phyloP scores from a whole-genome alignment of 2,888 invertebrate genomes.

The Hybos culiciformis region DNA sequence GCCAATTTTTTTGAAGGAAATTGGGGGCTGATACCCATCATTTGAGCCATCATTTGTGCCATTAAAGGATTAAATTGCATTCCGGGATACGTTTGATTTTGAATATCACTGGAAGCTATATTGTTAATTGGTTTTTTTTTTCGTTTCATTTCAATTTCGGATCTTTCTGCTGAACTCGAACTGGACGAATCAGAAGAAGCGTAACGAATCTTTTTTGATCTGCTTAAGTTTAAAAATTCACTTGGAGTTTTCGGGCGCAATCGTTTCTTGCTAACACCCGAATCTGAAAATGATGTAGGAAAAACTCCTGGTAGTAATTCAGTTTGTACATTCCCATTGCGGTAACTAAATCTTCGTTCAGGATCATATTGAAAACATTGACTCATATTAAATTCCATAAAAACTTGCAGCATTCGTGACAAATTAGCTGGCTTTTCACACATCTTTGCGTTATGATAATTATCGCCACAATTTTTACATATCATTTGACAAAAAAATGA shows the following conservation, averaged over 20 bases:
- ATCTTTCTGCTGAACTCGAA: neutral
- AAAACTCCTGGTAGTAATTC: neutral
- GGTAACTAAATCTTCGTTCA: neutral
- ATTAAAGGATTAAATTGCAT: neutral
- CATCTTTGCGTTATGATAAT: constrained; percentile 24
- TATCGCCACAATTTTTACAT: constrained; percentile 27
- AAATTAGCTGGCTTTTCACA: constrained; percentile 27
- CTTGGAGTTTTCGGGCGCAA: neutral
- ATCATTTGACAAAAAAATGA: constrained; percentile 29
- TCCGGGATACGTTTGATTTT: neutral
- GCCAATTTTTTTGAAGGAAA: too few species aligned
- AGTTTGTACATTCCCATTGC: neutral
- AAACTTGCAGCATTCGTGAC: constrained; percentile 25
- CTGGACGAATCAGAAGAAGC: neutral
- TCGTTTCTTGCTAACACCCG: too few species aligned
- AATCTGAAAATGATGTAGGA: neutral
- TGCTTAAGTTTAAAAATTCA: neutral
- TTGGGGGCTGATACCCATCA: neutral
- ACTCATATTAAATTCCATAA: constrained; percentile 29
- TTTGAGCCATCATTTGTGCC: neutral
- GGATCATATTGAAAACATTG: constrained; percentile 15
- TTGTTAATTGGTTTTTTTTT: neutral
- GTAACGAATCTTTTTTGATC: neutral
- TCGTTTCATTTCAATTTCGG: neutral
- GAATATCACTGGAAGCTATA: too few species aligned